Evolutionary conservation across 2,888 invertebrate species (phyloP), one percentile per base, ranked within the genome.

Genomic region (Thysanoteuthis rhombus): DNA sequence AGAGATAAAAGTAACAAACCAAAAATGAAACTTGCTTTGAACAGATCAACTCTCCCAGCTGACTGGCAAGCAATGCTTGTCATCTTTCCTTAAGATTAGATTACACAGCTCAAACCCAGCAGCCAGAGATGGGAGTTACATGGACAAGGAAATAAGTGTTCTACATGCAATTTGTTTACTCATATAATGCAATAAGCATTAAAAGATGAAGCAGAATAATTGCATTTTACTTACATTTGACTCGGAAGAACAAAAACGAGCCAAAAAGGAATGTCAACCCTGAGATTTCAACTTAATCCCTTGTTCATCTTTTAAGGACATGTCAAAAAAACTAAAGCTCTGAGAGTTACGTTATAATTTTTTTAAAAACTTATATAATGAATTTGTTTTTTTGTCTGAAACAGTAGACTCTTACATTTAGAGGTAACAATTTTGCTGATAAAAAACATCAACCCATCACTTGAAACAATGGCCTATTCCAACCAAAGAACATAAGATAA

Each of bases 11-110:
- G 16, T 16, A n/a, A 36, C 75, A 75, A 36, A 75, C n/a, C n/a
- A 75, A 75, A 75, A 75, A 10, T 75, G 75, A 75, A 75, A 75
- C n/a, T n/a, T 25, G 58, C 25, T 58, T 75, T 75, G n/a, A 75
- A 75, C 75, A 75, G 75, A 75, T 75, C 75, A 75, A 75, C 75
- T 75, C 75, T 75, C n/a, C n/a, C 75, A 75, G 75, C 75, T 75
- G 75, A 75, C 75, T 75, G 1, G n/a, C n/a, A 75, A 16, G 75
- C 75, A 75, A n/a, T 36, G 16, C 75, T n/a, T n/a, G 75, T 75
- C 75, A 75, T 75, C 75, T 36, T 75, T 75, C 8, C n/a, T 75
- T 75, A 75, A 75, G 75, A 75, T 75, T n/a, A n/a, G n/a, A 75
- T n/a, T n/a, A n/a, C 75, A 75, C n/a, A 75, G 75, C 75, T 75